A percentile compares a stretch with the other conserved stretches of the same genome.
Conservation (phyloP, 1,140 invertebrate species). For the Coenobita brevimanus region DNA sequence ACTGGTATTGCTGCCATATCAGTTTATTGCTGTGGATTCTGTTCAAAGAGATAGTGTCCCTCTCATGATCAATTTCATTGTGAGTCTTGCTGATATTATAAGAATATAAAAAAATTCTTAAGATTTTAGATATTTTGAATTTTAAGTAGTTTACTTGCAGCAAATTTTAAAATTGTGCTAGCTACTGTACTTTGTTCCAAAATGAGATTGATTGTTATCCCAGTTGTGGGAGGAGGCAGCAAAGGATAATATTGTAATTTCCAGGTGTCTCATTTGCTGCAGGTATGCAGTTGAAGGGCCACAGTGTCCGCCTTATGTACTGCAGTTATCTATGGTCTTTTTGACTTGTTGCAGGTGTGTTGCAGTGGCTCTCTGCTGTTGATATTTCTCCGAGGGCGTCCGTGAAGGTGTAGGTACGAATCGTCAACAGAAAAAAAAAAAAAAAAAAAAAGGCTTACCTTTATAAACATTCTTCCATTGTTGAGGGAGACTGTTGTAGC, state of each 20-base stretch:
- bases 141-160: conserved; percentile 57
- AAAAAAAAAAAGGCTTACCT: conserved; percentile 33
- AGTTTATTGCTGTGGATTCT: no score
- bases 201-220: no score
- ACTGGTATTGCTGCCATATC: no score
- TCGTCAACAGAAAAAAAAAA: conserved; percentile 62
- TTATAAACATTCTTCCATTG: no score
- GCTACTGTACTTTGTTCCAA: no score
- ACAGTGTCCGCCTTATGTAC: conserved; percentile 37
- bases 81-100: conserved; percentile 48
- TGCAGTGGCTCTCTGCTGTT: conserved; percentile 66
- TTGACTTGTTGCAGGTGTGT: conserved; percentile 66
- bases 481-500: no score
- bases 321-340: conserved; percentile 66
- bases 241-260: no score
- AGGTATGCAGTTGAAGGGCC: conserved; percentile 52
- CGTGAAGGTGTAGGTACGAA: conserved; percentile 64
- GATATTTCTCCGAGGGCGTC: conserved; percentile 61
- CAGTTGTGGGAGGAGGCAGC: no score
- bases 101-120: conserved; percentile 46
- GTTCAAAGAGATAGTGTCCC: conserved; percentile 49
- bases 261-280: conserved; percentile 25
- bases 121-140: conserved; percentile 60
- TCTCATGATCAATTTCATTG: conserved; percentile 42
- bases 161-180: background rate